Conservation (phyloP, 2,888 invertebrate species). For the Drosophila vallismaia region DNA sequence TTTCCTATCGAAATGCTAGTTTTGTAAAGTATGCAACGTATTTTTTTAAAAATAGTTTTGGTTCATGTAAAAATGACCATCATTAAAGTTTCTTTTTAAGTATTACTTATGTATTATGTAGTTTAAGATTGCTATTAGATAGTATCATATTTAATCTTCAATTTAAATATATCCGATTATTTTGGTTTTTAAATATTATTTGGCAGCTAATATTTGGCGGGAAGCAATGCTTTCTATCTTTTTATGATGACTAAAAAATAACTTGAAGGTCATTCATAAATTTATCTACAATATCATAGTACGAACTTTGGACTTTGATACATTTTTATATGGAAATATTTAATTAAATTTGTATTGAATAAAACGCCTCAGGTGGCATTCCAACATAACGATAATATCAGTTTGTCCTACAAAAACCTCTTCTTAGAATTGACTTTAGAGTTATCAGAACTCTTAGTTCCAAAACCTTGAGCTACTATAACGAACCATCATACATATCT, state of each 20-base stretch:
- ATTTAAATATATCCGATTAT: too few species aligned
- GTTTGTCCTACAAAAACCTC: not conserved
- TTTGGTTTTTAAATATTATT: too few species aligned
- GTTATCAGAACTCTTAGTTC: constrained; percentile 1
- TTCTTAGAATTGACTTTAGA: not conserved
- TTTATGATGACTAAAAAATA: not conserved
- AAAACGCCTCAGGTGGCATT: not conserved
- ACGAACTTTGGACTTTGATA: constrained; percentile 16
- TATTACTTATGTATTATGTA: not conserved
- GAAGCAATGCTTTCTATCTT: not conserved
- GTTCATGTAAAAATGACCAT: not conserved
- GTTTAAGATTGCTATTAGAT: not conserved
- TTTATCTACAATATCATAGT: not conserved
- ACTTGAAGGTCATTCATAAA: not conserved
- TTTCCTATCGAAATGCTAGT: not conserved
- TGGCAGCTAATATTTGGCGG: too few species aligned
- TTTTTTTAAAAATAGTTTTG: not conserved
- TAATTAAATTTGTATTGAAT: constrained; percentile 13
- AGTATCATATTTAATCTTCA: too few species aligned
- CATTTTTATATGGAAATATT: not conserved
- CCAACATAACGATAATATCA: not conserved
- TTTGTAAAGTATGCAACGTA: constrained; percentile 7
- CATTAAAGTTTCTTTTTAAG: not conserved
- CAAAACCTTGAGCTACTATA: not conserved
- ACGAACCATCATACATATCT: not conserved